Evolutionary conservation across 2,888 invertebrate genomes (phyloP).

Genomic region (Electrophaes corylata): DNA sequence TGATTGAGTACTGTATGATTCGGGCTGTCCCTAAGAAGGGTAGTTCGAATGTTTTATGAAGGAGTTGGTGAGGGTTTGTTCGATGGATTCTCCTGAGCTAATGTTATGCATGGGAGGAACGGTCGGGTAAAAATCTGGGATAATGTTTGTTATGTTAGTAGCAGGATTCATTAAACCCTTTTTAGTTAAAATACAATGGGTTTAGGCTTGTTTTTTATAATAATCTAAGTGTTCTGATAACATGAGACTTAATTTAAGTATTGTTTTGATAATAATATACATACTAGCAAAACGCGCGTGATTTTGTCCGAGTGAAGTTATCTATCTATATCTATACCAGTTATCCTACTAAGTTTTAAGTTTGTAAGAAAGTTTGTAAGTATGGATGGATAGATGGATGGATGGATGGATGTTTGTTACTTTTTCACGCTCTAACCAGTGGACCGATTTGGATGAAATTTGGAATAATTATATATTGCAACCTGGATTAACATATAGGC

Average conservation of each 20-base stretch:
- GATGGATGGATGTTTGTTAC: too few relatives aligned
- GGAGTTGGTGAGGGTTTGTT: conserved; percentile 14
- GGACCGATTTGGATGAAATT: too few relatives aligned
- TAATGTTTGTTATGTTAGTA: not conserved
- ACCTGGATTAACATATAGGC: too few relatives aligned
- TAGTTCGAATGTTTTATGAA: conserved; percentile 50
- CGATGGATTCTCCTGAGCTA: conserved; percentile 38
- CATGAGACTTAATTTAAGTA: too few relatives aligned
- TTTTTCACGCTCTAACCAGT: too few relatives aligned
- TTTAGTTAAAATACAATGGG: not conserved
- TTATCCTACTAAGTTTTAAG: too few relatives aligned
- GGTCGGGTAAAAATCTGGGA: conserved; percentile 12
- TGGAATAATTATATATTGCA: too few relatives aligned
- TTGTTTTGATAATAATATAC: not conserved
- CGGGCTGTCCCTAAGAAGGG: conserved; percentile 36
- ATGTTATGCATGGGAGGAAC: conserved; percentile 38
- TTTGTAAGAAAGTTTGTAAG: too few relatives aligned
- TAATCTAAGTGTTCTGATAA: not conserved
- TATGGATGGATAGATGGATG: too few relatives aligned
- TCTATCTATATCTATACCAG: too few relatives aligned
- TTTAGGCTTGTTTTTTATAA: not conserved
- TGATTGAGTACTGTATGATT: not conserved
- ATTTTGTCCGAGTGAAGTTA: too few relatives aligned
- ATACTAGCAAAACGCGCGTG: too few relatives aligned
- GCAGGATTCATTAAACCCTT: not conserved